A percentile compares a stretch with the other conserved stretches of the same genome.
phyloP scores from a whole-genome alignment of 37 sponge, comb jelly and placozoan species.

The Tethya wilhelma region DNA sequence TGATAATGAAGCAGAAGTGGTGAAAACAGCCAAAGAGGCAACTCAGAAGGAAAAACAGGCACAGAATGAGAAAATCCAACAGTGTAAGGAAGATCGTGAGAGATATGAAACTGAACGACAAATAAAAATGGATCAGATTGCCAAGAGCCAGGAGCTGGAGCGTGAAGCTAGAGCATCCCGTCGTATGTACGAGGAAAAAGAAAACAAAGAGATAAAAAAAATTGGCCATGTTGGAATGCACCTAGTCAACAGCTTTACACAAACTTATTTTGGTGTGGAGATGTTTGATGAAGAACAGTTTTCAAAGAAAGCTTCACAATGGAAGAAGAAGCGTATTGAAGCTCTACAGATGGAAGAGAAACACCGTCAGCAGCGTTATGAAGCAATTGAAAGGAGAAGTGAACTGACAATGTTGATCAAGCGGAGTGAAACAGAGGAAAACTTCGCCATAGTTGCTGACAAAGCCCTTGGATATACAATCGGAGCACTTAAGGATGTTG shows the following conservation, averaged over 20 bases:
- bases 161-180: too few species aligned
- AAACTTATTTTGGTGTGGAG: background rate
- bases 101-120: slow-evolving; percentile 12
- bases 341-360: slow-evolving; percentile 15
- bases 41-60: slow-evolving; percentile 14
- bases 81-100: background rate
- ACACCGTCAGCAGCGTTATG: slow-evolving; percentile 13
- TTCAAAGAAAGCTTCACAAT: background rate
- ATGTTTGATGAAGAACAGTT: background rate
- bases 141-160: slow-evolving; percentile 18
- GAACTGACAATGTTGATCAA: slow-evolving; percentile 21
- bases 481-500: slow-evolving; percentile 47
- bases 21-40: slow-evolving; percentile 1
- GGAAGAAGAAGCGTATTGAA: slow-evolving; percentile 13
- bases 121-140: background rate
- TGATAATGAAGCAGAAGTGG: slow-evolving; percentile 27
- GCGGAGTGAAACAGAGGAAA: slow-evolving; percentile 18
- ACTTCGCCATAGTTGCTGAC: slow-evolving; percentile 30
- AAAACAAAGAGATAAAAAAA: slow-evolving; percentile 2
- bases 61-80: background rate
- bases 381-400: slow-evolving; percentile 22
- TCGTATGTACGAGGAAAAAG: slow-evolving; percentile 9
- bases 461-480: slow-evolving; percentile 56
- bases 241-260: background rate
- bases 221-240: too few species aligned